phyloP scores from a whole-genome alignment of 2,888 invertebrate species.

The Bellardia bayeri region DNA sequence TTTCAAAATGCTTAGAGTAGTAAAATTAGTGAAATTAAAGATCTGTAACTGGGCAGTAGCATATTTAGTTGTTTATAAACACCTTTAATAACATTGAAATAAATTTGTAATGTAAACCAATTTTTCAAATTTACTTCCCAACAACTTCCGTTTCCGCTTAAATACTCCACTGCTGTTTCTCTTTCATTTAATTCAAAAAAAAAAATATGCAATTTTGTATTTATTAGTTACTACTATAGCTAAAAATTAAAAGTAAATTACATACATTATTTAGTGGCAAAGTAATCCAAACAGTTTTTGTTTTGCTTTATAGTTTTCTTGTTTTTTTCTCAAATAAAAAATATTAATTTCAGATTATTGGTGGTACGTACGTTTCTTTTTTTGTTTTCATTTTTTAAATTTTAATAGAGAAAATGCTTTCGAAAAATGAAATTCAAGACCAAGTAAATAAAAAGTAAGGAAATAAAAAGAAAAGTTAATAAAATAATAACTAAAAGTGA shows the following conservation, averaged over 20 bases:
- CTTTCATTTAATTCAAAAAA: neutral
- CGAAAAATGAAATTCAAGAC: slow-evolving; percentile 29
- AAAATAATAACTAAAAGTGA: slow-evolving; percentile 48
- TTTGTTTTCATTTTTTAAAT: neutral
- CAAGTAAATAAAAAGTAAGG: slow-evolving; percentile 52
- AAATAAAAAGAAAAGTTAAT: slow-evolving; percentile 24
- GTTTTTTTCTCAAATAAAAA: slow-evolving; percentile 3
- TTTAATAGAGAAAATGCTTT: slow-evolving; percentile 8
- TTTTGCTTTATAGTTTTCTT: neutral
- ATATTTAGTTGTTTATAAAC: neutral
- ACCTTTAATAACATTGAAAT: no score
- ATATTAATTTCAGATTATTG: slow-evolving; percentile 39
- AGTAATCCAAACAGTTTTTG: neutral
- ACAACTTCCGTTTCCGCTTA: slow-evolving; percentile 12
- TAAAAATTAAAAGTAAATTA: slow-evolving; percentile 28
- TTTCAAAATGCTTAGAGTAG: slow-evolving; percentile 24
- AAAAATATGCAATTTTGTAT: slow-evolving; percentile 18
- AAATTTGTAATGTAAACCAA: neutral
- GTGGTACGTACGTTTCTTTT: slow-evolving; percentile 30
- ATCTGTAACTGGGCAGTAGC: neutral
- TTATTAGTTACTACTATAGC: slow-evolving; percentile 54
- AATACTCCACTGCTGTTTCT: slow-evolving; percentile 29
- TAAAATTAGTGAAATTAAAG: neutral
- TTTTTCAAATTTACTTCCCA: neutral
- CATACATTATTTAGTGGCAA: slow-evolving; percentile 12